Evolutionary conservation across 1,140 invertebrate species (phyloP).

Genomic region (Cherax destructor): DNA sequence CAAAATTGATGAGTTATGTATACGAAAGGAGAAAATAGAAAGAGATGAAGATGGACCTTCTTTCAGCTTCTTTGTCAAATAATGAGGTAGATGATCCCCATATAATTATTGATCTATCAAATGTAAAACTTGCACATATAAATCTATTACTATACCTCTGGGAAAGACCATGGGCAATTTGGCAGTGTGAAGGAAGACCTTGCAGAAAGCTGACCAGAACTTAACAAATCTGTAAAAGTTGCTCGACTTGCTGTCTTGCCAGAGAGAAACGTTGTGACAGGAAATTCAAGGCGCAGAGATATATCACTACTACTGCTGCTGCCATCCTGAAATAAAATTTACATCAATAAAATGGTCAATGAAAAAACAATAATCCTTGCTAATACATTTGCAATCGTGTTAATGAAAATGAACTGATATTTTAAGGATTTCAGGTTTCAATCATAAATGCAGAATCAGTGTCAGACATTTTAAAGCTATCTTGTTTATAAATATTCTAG

Average conservation of each 20-base stretch:
- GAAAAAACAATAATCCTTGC: not conserved
- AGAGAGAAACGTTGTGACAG: constrained; percentile 53
- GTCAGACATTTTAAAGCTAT: too few species aligned
- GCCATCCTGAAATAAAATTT: constrained; percentile 19
- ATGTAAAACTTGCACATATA: not conserved
- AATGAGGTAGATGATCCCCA: too few species aligned
- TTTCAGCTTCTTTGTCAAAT: too few species aligned
- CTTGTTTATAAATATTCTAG: too few species aligned
- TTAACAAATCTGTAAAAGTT: constrained; percentile 54
- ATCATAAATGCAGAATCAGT: too few species aligned
- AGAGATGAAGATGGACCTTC: too few species aligned
- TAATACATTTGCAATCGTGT: too few species aligned
- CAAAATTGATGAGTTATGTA: too few species aligned
- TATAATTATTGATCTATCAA: too few species aligned
- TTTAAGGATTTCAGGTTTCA: too few species aligned
- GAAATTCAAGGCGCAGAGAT: constrained; percentile 41
- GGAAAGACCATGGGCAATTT: constrained; percentile 34
- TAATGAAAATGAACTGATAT: too few species aligned
- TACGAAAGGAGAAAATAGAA: too few species aligned
- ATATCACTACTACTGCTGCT: constrained; percentile 14
- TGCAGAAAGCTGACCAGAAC: constrained; percentile 55
- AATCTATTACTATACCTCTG: constrained; percentile 28
- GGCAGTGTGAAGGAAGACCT: constrained; percentile 61
- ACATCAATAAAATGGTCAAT: not conserved
- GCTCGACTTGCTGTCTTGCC: constrained; percentile 55